Conservation (phyloP, 1,140 invertebrate genomes). For the Contarinia nasturtii region DNA sequence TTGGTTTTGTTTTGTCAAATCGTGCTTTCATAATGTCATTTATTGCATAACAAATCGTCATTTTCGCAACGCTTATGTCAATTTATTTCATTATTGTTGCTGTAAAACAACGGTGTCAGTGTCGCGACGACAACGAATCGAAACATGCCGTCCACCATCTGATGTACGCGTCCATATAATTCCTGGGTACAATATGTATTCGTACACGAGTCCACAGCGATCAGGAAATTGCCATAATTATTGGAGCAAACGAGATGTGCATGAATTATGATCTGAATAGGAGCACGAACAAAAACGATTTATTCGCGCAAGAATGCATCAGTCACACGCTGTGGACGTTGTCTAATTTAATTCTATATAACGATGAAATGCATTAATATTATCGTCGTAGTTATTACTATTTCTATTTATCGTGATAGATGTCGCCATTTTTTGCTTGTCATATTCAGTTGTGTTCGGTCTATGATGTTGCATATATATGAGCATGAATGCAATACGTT, state of each 20-base stretch:
- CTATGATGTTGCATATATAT: too few relatives aligned
- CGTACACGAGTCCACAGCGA: conserved; percentile 36
- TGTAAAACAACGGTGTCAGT: conserved; percentile 61
- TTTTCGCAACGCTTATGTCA: conserved; percentile 54
- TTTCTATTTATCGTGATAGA: too few relatives aligned
- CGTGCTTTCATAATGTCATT: conserved; percentile 43
- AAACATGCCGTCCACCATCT: conserved; percentile 30
- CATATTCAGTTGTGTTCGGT: too few relatives aligned
- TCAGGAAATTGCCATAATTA: conserved; percentile 20
- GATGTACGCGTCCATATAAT: conserved; percentile 63
- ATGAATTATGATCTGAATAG: conserved; percentile 31
- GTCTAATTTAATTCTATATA: too few relatives aligned
- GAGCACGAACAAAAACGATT: too few relatives aligned
- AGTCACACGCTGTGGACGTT: too few relatives aligned
- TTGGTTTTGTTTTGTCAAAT: conserved; percentile 48
- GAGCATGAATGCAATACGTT: too few relatives aligned
- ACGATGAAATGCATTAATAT: too few relatives aligned
- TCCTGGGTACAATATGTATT: conserved; percentile 48
- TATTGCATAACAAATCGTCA: conserved; percentile 44
- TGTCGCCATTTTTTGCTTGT: too few relatives aligned
- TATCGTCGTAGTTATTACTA: too few relatives aligned
- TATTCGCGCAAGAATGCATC: too few relatives aligned
- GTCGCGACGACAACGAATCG: conserved; percentile 32
- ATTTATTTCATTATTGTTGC: conserved; percentile 65
- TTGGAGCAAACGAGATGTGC: conserved; percentile 31